Base-by-base conservation (phyloP, 2,797 vertebrate genomes). In the Tenualosa ilisha region DNA sequence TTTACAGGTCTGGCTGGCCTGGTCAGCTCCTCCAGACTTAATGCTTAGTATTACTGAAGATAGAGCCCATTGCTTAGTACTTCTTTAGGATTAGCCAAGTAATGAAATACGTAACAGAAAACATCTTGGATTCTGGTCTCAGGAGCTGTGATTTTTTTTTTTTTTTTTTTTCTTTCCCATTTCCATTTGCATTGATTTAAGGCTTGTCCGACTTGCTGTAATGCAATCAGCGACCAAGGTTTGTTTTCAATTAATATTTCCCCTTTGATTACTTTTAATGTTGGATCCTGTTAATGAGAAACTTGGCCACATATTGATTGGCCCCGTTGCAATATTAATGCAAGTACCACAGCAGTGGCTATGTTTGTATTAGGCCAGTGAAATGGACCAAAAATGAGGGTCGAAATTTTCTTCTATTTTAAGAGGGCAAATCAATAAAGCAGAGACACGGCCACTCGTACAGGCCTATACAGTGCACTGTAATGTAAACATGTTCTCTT, bases 211-310 rank as follows among this genome's bases (percentile, higher is more conserved):
- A 79, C 40, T 79, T 13, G 72, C 72, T 40, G 15, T 43, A 43
- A 3, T 43, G 7, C 72, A 46, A 79, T 22, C 72, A 79, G 72
- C 17, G 13, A 79, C 4, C 72, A 79, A 79, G 72, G 72, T 79
- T 46, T 79, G 40, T 20, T 79, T 79, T 79, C 72, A 79, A 79
- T 79, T 43, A 43, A 46, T 50, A 61, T 49, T 83, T 68, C 59
- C 83, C 24, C 22, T 79, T 37, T 53, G 31, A 24, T 84, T 68
- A 43, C 37, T 79, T 46, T 46, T 79, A 46, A 79, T 46, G 72
- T 6, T 17, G 46, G 15, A 46, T 22, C 0, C 15, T 40, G 17
- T 79, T 43, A 79, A 79, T 79, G 72, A 79, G 37, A 43, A 20
- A n/a, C 37, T 79, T 79, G 40, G 40, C 37, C 40, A 79, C 17